These are phyloP conservation scores for Cataglyphis hispanica DNA, from an alignment of 1,140 invertebrate genomes.

Conservation along the genomic window DNA sequence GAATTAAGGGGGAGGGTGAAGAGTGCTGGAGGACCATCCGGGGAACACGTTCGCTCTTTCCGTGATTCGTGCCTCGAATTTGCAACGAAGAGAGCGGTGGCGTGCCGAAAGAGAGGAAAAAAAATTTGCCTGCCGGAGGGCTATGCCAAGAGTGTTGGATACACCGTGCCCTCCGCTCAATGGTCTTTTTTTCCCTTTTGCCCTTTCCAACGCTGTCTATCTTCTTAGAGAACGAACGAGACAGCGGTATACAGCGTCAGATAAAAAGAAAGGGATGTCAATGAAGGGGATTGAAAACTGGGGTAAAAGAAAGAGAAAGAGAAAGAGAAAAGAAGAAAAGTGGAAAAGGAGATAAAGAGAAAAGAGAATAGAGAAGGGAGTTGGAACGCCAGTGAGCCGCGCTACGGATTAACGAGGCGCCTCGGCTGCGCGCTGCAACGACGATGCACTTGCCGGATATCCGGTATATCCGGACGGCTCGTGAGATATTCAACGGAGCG, in stretches of 20 bases:
- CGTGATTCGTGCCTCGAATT: slow-evolving; percentile 72
- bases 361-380: not conserved
- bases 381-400: slow-evolving; percentile 61
- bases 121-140: slow-evolving; percentile 15
- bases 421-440: slow-evolving; percentile 65
- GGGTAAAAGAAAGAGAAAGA: not conserved
- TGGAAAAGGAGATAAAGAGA: no score
- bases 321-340: not conserved
- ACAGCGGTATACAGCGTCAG: not conserved
- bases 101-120: slow-evolving; percentile 43
- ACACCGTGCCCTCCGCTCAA: not conserved
- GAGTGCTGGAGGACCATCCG: slow-evolving; percentile 34
- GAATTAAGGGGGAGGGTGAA: not conserved
- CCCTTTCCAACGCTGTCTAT: not conserved
- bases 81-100: slow-evolving; percentile 13
- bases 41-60: slow-evolving; percentile 66
- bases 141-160: slow-evolving; percentile 14
- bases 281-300: not conserved
- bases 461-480: slow-evolving; percentile 68
- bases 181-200: not conserved
- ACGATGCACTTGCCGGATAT: slow-evolving; percentile 75
- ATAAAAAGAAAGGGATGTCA: not conserved
- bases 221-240: not conserved
- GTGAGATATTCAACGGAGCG: slow-evolving; percentile 76
- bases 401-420: slow-evolving; percentile 71